Evolutionary conservation across 2,797 vertebrate genomes (phyloP), one percentile per base, ranked within the genome.

Genomic region (Nasua narica): DNA sequence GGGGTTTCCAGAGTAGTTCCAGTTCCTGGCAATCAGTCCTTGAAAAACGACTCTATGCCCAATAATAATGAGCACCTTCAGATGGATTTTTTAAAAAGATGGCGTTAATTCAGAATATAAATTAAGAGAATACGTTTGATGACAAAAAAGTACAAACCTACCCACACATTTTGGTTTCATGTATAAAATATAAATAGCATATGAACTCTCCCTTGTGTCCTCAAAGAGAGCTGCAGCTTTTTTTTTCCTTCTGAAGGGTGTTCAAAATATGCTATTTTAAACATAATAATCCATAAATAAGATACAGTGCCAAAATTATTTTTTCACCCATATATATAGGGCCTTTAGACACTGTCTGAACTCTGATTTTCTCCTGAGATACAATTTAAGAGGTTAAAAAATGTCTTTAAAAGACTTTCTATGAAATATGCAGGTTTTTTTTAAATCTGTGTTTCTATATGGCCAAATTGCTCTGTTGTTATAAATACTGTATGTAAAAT

Each of bases 401-500:
- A 84, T 97, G 79, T 96, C 88, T 84, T 97, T 96, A 84, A 94
- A 90, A 96, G 60, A 97, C 93, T 98, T 98, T 94, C 93, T 92
- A 89, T 98, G 98, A 98, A 98, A 98, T 96, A 98, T 86, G 56
- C 72, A 96, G 87, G 16, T 0, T 56, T 56, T 56, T 98, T 96
- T 96, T 79, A 16, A 97, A 98, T 97, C 97, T 98, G 85, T 97
- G 65, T 98, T 98, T 98, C 97, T 98, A 87, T 98, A 98, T 94
- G 87, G 72, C 83, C 90, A 95, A 97, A 97, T 97, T 98, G 92
- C 94, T 97, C 96, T 95, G 97, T 98, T 98, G 97, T 98, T 98
- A 98, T 96, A 98, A 98, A 98, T 98, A 95, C 94, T 95, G 69
- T 91, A 98, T 48, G 46, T 98, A 97, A 98, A 98, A 98, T 98